phyloP scores from a whole-genome alignment of 2,888 invertebrate genomes.

The Phyllotreta striolata region DNA sequence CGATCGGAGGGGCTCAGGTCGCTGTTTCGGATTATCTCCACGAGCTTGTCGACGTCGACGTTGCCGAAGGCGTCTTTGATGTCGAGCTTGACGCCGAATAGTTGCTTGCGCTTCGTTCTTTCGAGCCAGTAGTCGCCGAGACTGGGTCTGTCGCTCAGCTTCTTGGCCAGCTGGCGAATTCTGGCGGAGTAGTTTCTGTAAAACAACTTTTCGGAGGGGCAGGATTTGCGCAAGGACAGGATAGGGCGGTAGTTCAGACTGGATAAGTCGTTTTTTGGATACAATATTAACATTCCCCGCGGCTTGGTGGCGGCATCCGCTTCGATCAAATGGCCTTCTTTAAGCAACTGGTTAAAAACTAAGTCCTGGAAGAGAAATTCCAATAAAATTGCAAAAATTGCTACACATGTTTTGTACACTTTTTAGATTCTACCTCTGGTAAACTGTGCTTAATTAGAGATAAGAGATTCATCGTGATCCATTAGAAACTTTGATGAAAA shows the following conservation, averaged over 20 bases:
- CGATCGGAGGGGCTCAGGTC: no score
- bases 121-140: slow-evolving; percentile 37
- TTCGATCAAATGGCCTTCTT: slow-evolving; percentile 12
- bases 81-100: slow-evolving; percentile 44
- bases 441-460: background rate
- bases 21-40: no score
- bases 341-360: slow-evolving; percentile 6
- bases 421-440: background rate
- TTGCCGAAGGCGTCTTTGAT: slow-evolving; percentile 46
- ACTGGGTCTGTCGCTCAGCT: slow-evolving; percentile 25
- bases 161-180: slow-evolving; percentile 31
- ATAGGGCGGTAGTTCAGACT: slow-evolving; percentile 40
- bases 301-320: slow-evolving; percentile 8
- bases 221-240: slow-evolving; percentile 18
- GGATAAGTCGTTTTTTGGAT: slow-evolving; percentile 40
- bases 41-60: slow-evolving; percentile 36
- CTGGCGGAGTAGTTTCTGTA: slow-evolving; percentile 32
- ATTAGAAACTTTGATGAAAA: slow-evolving; percentile 4
- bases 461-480: background rate
- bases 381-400: background rate
- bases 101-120: background rate
- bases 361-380: slow-evolving; percentile 13
- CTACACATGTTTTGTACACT: background rate
- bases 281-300: slow-evolving; percentile 41
- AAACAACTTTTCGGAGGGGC: slow-evolving; percentile 15